These are phyloP conservation scores for Epistrophe eligans DNA, from an alignment of 2,888 invertebrate genomes.

Conservation along the genomic window DNA sequence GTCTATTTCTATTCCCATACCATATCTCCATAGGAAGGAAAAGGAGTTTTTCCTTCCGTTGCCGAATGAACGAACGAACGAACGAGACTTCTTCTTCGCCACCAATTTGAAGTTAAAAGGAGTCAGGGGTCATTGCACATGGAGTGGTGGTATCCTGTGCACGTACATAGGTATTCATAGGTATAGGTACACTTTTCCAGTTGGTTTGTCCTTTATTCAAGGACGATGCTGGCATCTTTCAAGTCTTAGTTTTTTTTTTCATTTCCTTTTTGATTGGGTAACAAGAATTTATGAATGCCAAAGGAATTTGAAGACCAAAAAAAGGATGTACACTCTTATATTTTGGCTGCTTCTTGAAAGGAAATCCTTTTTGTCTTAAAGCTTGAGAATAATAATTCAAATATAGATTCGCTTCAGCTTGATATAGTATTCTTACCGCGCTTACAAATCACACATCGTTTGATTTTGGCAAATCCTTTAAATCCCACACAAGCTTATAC, in stretches of 20 bases:
- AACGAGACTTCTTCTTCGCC: not conserved
- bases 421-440: slow-evolving; percentile 57
- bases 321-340: not conserved
- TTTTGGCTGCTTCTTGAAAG: not conserved
- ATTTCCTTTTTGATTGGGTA: slow-evolving; percentile 20
- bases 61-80: not conserved
- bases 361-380: slow-evolving; percentile 72
- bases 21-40: slow-evolving; percentile 16
- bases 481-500: slow-evolving; percentile 69
- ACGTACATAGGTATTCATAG: slow-evolving; percentile 12
- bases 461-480: slow-evolving; percentile 73
- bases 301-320: slow-evolving; percentile 34
- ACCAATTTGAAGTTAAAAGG: slow-evolving; percentile 25
- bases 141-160: slow-evolving; percentile 32
- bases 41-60: slow-evolving; percentile 31
- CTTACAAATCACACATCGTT: slow-evolving; percentile 76
- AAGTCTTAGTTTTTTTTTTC: not conserved
- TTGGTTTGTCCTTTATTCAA: slow-evolving; percentile 83
- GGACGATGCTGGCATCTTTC: slow-evolving; percentile 79
- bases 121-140: slow-evolving; percentile 72
- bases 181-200: slow-evolving; percentile 70
- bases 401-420: slow-evolving; percentile 64
- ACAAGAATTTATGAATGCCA: slow-evolving; percentile 72
- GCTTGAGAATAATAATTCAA: slow-evolving; percentile 69
- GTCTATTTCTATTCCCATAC: slow-evolving; percentile 23